phyloP scores from a whole-genome alignment of 1,140 invertebrate species.

The Drosophila nigromelanica region DNA sequence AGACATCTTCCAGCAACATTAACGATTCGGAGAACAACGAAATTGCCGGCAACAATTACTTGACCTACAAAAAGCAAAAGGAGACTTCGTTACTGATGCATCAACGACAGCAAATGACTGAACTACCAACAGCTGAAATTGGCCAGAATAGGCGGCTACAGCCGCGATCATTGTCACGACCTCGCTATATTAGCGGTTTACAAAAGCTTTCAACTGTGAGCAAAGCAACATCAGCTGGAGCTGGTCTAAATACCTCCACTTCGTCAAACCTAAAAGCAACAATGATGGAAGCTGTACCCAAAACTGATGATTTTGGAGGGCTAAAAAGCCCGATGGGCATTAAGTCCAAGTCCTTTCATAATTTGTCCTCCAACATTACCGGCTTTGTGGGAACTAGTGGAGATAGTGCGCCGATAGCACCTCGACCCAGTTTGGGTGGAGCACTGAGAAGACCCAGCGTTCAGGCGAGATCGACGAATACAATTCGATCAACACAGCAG shows the following conservation, averaged over 20 bases:
- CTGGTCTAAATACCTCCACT: conserved; percentile 60
- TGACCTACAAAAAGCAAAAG: conserved; percentile 80
- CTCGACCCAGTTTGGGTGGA: conserved; percentile 51
- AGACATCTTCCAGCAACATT: conserved; percentile 26
- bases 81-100: conserved; percentile 51
- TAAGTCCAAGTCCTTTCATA: conserved; percentile 83
- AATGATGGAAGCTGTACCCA: not conserved
- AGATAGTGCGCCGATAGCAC: conserved; percentile 1
- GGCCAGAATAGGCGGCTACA: conserved; percentile 10
- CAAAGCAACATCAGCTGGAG: conserved; percentile 76
- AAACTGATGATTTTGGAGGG: conserved; percentile 33
- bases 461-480: conserved; percentile 37
- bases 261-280: conserved; percentile 7
- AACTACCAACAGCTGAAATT: conserved; percentile 4
- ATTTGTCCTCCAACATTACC: conserved; percentile 66
- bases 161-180: conserved; percentile 73
- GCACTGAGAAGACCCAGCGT: conserved; percentile 44
- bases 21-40: conserved; percentile 23
- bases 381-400: conserved; percentile 17
- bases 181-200: conserved; percentile 76
- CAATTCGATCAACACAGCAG: conserved; percentile 23
- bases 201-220: conserved; percentile 70
- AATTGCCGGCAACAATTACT: conserved; percentile 57
- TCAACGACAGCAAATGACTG: conserved; percentile 37
- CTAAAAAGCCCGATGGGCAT: conserved; percentile 82